A percentile compares a stretch with the other conserved stretches of the same genome.
phyloP scores from a whole-genome alignment of 2,888 invertebrate genomes.

The Pristionchus maxplancki region DNA sequence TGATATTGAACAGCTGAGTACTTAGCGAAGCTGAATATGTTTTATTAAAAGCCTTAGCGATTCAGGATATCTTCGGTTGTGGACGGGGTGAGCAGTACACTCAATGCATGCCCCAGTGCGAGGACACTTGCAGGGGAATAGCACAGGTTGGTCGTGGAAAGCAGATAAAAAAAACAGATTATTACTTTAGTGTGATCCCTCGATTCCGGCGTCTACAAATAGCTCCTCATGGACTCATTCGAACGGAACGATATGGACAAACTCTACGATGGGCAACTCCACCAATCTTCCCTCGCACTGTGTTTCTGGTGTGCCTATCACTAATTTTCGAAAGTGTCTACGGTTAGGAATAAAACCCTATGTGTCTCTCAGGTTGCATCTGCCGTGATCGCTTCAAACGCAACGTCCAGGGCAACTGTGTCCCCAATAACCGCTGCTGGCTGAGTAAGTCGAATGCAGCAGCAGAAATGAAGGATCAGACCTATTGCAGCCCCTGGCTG shows the following conservation, averaged over 20 bases:
- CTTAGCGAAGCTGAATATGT: no score
- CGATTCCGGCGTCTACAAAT: neutral
- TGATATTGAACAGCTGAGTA: no score
- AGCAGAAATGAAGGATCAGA: neutral
- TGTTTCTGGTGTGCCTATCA: neutral
- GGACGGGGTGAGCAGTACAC: slow-evolving; percentile 16
- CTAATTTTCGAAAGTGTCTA: no score
- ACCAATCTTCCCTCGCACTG: neutral
- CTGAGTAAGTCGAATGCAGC: neutral
- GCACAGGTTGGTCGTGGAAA: neutral
- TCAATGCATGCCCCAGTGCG: neutral
- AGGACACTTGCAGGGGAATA: slow-evolving; percentile 10
- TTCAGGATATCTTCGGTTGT: neutral
- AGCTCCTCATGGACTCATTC: neutral
- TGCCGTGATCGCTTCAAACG: slow-evolving; percentile 24
- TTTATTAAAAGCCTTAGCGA: no score
- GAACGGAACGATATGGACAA: neutral
- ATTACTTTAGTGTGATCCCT: slow-evolving; percentile 2
- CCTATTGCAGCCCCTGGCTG: slow-evolving; percentile 16
- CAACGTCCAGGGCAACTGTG: slow-evolving; percentile 30
- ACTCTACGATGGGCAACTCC: neutral
- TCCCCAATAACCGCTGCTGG: slow-evolving; percentile 14
- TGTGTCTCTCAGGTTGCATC: neutral
- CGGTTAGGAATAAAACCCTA: neutral
- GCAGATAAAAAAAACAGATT: neutral